phyloP scores from a whole-genome alignment of 1,140 invertebrate genomes.

The Drosophila tropicalis region DNA sequence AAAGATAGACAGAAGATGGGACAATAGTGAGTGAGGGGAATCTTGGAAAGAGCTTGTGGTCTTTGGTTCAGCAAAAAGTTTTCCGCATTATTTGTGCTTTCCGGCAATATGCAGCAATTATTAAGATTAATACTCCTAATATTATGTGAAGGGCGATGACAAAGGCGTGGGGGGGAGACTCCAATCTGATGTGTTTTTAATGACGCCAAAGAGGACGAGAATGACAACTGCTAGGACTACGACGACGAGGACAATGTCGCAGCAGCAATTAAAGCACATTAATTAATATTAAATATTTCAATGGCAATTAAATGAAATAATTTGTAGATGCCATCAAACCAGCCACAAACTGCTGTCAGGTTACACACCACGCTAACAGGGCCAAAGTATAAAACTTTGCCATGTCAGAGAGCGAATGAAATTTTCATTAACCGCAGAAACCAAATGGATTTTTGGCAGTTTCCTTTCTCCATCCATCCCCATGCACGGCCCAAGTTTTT shows the following conservation, averaged over 20 bases:
- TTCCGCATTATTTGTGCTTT: slow-evolving; percentile 61
- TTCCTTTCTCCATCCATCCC: not conserved
- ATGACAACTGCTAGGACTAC: slow-evolving; percentile 45
- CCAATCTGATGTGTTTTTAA: slow-evolving; percentile 74
- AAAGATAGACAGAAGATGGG: not conserved
- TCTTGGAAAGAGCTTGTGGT: slow-evolving; percentile 23
- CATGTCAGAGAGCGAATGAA: slow-evolving; percentile 51
- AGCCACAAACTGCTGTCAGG: slow-evolving; percentile 41
- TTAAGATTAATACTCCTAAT: slow-evolving; percentile 76
- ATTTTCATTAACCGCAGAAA: slow-evolving; percentile 75
- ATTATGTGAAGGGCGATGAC: slow-evolving; percentile 29
- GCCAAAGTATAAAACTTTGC: slow-evolving; percentile 48
- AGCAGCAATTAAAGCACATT: slow-evolving; percentile 73
- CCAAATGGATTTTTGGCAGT: slow-evolving; percentile 70
- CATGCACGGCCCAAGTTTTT: slow-evolving; percentile 46
- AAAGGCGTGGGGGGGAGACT: no score
- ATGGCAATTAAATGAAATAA: slow-evolving; percentile 75
- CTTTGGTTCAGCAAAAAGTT: slow-evolving; percentile 56
- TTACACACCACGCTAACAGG: slow-evolving; percentile 16
- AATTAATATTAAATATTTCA: slow-evolving; percentile 82
- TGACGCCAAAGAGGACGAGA: slow-evolving; percentile 59
- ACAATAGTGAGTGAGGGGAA: not conserved
- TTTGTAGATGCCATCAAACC: slow-evolving; percentile 50
- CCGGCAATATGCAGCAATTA: slow-evolving; percentile 64
- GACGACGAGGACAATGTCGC: slow-evolving; percentile 19